Evolutionary conservation across 2,888 invertebrate species (phyloP), one percentile per base, ranked within the genome.

Genomic region (Lochmaea capreae): DNA sequence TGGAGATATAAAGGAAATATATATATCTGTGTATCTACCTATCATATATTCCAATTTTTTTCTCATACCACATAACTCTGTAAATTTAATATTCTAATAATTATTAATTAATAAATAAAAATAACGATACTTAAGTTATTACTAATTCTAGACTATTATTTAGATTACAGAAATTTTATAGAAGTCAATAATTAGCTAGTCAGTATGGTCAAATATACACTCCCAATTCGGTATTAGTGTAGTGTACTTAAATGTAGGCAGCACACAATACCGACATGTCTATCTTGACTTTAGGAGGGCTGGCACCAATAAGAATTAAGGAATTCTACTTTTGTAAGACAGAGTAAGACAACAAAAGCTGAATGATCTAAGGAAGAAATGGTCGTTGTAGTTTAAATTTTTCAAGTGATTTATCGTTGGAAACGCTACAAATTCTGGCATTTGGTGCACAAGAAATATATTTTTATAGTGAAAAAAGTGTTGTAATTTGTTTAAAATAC

Each of bases 361-460:
- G 12, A 26, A 12, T 39, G 14, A 49, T 52, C 12, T 65, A n/a
- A 39, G 6, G 5, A n/a, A 14, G 39, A 43, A 43, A 26, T 63
- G 62, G 43, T 63, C 62, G 62, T 63, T 62, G 39, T 43, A 63
- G 39, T 65, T 68, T 39, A 33, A 62, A 61, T 39, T 61, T 62
- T 62, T n/a, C 12, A 62, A 14, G 14, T 62, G 9, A 54, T 16
- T 66, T 54, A 42, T 57, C 18, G 11, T 22, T 12, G 18, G 26
- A 18, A 46, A 65, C 54, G 10, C 9, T 54, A 8, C 3, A 2
- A 16, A 3, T 10, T n/a, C 3, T 52, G 14, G 8, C 6, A 16
- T 54, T 54, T 18, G 10, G 54, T 16, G 18, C 8, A 54, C 10
- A 54, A 54, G 16, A 54, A 54, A 54, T 18, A 54, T 54, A 18